phyloP scores from a whole-genome alignment of 2,113 vertebrate species.

The Plotosus lineatus region DNA sequence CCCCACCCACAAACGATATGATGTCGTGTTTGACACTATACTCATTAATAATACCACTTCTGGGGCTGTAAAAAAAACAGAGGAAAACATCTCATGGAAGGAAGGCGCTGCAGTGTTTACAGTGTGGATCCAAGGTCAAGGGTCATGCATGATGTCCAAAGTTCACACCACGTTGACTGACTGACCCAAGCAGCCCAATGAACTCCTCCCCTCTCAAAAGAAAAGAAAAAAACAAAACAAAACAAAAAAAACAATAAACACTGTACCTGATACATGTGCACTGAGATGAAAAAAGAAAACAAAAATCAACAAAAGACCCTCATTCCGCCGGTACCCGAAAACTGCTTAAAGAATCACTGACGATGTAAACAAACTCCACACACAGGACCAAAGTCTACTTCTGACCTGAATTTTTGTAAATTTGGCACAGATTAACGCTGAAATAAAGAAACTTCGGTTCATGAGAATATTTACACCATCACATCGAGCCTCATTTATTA shows the following conservation, averaged over 20 bases:
- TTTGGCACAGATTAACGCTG: constrained; percentile 40
- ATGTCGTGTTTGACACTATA: too few relatives aligned
- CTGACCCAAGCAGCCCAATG: constrained; percentile 2
- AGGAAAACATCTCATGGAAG: not conserved
- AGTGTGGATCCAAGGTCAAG: constrained; percentile 2
- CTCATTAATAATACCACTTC: constrained; percentile 20
- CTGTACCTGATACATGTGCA: not conserved
- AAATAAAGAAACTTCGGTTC: not conserved
- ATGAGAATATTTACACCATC: not conserved
- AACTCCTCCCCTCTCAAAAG: not conserved
- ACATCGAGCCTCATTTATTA: not conserved
- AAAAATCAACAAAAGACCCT: not conserved
- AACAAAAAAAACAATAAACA: not conserved
- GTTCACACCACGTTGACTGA: constrained; percentile 24
- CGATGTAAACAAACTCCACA: constrained; percentile 10
- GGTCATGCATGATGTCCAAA: constrained; percentile 27
- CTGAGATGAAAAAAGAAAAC: not conserved
- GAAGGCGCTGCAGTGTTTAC: constrained; percentile 4
- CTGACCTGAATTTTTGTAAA: not conserved
- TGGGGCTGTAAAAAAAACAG: not conserved
- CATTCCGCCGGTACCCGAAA: not conserved
- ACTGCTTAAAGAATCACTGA: not conserved
- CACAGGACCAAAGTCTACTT: not conserved
- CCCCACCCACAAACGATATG: constrained; percentile 49
- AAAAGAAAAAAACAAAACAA: not conserved